phyloP scores from a whole-genome alignment of 2,797 vertebrate genomes.

The Anisognathus igniventris region DNA sequence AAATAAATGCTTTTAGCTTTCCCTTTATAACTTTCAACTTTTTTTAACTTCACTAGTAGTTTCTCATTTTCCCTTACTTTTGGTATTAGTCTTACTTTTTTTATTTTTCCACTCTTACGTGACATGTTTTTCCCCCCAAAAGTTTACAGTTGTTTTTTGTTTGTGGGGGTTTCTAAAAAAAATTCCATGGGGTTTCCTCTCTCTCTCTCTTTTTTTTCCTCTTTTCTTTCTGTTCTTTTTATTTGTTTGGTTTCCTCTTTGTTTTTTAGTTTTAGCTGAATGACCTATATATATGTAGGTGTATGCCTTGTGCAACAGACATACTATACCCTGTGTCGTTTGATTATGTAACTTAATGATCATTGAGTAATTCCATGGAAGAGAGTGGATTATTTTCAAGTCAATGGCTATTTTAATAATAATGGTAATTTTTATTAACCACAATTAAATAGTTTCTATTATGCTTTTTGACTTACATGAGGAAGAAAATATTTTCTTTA shows the following conservation, averaged over 20 bases:
- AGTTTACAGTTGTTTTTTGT: neutral
- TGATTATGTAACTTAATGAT: neutral
- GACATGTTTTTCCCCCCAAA: fast-evolving
- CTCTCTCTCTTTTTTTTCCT: neutral
- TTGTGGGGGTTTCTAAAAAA: fast-evolving
- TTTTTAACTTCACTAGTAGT: neutral
- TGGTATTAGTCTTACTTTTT: neutral
- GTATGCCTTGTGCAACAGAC: neutral
- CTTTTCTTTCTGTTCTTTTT: neutral
- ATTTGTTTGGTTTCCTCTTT: neutral
- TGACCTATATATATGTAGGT: neutral
- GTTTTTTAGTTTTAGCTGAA: neutral
- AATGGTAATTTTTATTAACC: neutral
- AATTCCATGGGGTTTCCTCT: neutral
- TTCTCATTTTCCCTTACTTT: neutral
- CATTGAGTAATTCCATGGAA: neutral
- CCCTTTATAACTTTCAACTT: neutral
- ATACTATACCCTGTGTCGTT: neutral
- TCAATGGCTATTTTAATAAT: neutral
- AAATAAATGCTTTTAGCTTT: neutral
- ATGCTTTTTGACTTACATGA: neutral
- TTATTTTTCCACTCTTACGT: neutral
- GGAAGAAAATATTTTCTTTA: neutral
- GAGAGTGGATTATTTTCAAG: neutral
- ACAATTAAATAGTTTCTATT: neutral